Conservation (phyloP, 2,888 invertebrate genomes). For the Polietes domitor region DNA sequence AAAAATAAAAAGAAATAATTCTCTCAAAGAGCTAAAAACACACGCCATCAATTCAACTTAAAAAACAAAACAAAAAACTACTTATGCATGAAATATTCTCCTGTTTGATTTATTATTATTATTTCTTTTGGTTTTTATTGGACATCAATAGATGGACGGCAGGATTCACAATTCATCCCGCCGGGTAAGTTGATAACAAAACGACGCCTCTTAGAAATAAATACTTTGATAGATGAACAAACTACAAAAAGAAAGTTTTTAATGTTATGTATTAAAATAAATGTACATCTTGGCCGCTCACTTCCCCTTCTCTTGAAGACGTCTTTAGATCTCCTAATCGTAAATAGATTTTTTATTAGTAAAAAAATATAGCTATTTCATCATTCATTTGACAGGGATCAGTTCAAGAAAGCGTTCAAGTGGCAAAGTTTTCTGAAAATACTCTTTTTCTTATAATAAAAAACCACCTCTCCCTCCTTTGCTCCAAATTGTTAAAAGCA, state of each 20-base stretch:
- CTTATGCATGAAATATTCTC: constrained; percentile 80
- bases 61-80: constrained; percentile 37
- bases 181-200: constrained; percentile 80
- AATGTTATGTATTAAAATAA: no score
- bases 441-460: background rate
- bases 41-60: constrained; percentile 4
- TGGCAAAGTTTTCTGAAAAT: constrained; percentile 34
- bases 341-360: background rate
- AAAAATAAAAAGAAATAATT: constrained; percentile 9
- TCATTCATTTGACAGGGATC: background rate
- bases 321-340: background rate
- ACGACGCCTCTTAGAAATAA: constrained; percentile 44
- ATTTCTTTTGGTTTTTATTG: constrained; percentile 81
- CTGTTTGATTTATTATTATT: constrained; percentile 79
- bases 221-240: constrained; percentile 49
- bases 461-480: background rate
- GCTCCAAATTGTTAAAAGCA: background rate
- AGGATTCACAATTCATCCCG: constrained; percentile 81
- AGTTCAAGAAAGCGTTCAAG: constrained; percentile 25
- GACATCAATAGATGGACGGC: constrained; percentile 82
- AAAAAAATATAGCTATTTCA: background rate
- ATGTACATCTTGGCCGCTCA: background rate
- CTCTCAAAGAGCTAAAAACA: constrained; percentile 9
- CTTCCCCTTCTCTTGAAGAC: background rate
- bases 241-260: constrained; percentile 47